Evolutionary conservation across 2,797 vertebrate genomes (phyloP), one percentile per base, ranked within the genome.

Genomic region (Falco cherrug): DNA sequence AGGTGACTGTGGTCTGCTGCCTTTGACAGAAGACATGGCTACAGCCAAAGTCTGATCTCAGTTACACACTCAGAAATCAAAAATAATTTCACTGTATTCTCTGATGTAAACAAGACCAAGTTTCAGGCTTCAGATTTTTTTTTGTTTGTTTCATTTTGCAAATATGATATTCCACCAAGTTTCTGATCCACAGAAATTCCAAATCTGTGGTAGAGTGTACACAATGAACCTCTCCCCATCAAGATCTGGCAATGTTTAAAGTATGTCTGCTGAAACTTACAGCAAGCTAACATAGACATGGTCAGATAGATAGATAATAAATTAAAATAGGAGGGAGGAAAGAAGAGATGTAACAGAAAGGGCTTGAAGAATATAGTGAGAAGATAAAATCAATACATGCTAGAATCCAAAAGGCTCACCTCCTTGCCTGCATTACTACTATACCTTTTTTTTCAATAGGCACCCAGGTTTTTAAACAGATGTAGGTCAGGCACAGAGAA

Each of bases 21-120:
- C 54, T 95, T 90, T 64, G 60, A 90, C 56, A 90, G 51, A 84
- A 82, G 9, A 70, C 24, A 19, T 8, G 5, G 21, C 37, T 67
- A 59, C 37, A 96, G 89, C 84, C 93, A 93, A 91, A 84, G 20
- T 78, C 74, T 87, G 92, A 74, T 87, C 50, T 83, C 50, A 93
- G 64, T 81, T 95, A 94, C 54, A 75, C n/a, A 69, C 26, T 54
- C 17, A 92, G 53, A 86, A 96, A 96, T 86, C 2, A 91, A 78
- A 84, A 79, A 35, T 31, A 90, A 89, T 83, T 87, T 90, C 48
- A 45, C 19, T 74, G 22, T 83, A 54, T 93, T 95, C 37, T 83
- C 56, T 87, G 64, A 85, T 82, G 50, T 64, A 93, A 95, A 91
- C 18, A 86, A 88, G 51, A 91, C 29, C 13, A 74, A 71, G 63